A percentile compares a stretch with the other conserved stretches of the same genome.
These are phyloP conservation scores for Alosa alosa DNA, from an alignment of 2,113 vertebrate species.

Conservation along the genomic window DNA sequence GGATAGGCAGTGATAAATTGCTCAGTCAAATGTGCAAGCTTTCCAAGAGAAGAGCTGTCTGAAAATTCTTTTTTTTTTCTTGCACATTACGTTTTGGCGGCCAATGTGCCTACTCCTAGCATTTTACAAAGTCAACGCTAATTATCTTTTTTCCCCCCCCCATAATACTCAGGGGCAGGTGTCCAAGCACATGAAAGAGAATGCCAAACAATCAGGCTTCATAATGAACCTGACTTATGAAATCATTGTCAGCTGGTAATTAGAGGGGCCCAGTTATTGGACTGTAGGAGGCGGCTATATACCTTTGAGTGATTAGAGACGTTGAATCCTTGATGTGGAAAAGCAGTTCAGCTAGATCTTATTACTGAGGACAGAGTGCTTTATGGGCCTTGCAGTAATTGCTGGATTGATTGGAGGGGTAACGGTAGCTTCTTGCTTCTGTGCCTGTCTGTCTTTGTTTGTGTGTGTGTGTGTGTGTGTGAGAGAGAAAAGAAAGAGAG, in stretches of 20 bases:
- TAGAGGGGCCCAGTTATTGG: neutral
- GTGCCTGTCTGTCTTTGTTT: neutral
- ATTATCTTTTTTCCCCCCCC: neutral
- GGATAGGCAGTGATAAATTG: neutral
- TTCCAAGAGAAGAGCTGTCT: neutral
- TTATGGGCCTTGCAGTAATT: constrained; percentile 68
- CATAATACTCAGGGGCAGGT: neutral
- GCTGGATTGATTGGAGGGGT: constrained; percentile 69
- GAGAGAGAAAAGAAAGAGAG: too few species aligned
- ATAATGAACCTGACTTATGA: neutral
- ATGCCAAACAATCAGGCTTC: neutral
- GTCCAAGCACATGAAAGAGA: neutral
- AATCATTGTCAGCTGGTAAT: neutral
- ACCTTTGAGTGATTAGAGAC: constrained; percentile 56
- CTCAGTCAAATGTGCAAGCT: constrained; percentile 18
- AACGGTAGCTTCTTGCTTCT: constrained; percentile 52
- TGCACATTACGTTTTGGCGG: neutral
- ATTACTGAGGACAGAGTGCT: constrained; percentile 50
- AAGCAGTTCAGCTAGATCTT: constrained; percentile 52
- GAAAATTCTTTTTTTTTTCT: neutral
- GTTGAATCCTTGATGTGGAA: constrained; percentile 53
- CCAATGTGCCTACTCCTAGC: neutral
- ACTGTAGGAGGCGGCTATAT: constrained; percentile 22
- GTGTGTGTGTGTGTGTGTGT: neutral
- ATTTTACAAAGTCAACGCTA: neutral